Conservation (phyloP, 1,140 invertebrate species). For the Phenacoccus solenopsis region DNA sequence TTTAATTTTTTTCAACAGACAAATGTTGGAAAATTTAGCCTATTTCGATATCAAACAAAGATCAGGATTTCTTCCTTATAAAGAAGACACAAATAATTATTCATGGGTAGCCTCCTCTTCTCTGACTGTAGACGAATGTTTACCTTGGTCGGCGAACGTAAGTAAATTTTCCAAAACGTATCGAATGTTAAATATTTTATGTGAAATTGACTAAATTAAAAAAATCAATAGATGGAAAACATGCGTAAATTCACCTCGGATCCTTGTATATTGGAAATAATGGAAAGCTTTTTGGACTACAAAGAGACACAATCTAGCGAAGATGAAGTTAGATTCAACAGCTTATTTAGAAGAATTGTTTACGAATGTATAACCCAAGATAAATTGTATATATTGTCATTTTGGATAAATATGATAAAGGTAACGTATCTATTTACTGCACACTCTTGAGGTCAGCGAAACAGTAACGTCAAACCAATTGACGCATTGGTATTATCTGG, state of each 20-base stretch:
- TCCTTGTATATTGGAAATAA: constrained; percentile 38
- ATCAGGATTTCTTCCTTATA: constrained; percentile 75
- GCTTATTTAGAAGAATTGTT: constrained; percentile 58
- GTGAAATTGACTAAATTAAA: too few species aligned
- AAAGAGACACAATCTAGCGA: constrained; percentile 1
- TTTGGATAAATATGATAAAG: constrained; percentile 56
- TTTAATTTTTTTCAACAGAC: constrained; percentile 38
- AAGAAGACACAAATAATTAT: constrained; percentile 76
- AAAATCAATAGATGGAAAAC: constrained; percentile 35
- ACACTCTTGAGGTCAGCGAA: not conserved
- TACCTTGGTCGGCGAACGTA: constrained; percentile 46
- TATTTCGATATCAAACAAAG: constrained; percentile 75
- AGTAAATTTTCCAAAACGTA: constrained; percentile 21
- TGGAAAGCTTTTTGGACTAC: constrained; percentile 46
- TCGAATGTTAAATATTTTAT: not conserved
- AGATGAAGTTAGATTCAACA: constrained; percentile 40
- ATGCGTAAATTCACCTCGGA: constrained; percentile 42
- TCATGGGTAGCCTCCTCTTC: constrained; percentile 68
- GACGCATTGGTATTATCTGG: not conserved
- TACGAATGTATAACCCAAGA: constrained; percentile 80
- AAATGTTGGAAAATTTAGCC: constrained; percentile 52
- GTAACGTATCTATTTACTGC: constrained; percentile 34
- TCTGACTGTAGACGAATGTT: constrained; percentile 60
- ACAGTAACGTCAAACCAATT: not conserved
- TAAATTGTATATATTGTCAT: constrained; percentile 61